phyloP scores from a whole-genome alignment of 2,797 vertebrate genomes.

The Mus minutoides region DNA sequence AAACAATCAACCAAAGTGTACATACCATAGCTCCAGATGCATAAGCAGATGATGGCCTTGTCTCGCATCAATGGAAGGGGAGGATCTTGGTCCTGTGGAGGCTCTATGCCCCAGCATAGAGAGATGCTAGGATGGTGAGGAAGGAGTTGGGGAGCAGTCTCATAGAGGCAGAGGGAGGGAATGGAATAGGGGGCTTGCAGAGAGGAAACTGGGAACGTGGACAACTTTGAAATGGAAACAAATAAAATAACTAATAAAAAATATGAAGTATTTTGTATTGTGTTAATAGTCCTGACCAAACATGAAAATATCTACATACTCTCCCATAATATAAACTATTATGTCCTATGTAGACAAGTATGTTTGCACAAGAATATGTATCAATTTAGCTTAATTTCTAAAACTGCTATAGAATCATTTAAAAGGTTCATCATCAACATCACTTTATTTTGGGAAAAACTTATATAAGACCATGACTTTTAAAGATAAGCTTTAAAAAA shows the following conservation, averaged over 20 bases:
- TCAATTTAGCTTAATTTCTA: slow-evolving; percentile 1
- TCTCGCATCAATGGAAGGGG: neutral
- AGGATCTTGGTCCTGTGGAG: neutral
- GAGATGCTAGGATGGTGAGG: neutral
- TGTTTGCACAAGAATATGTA: neutral
- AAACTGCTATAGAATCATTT: neutral
- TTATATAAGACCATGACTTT: neutral
- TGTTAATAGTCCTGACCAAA: neutral
- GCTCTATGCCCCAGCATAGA: neutral
- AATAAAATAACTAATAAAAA: neutral
- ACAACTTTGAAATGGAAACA: neutral
- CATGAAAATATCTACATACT: neutral
- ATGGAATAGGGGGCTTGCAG: neutral
- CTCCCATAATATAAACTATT: neutral
- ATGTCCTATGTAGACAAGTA: neutral
- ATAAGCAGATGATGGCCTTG: neutral
- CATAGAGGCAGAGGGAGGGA: neutral
- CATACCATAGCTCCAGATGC: neutral
- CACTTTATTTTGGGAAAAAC: neutral
- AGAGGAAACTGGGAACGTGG: neutral
- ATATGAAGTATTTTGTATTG: neutral
- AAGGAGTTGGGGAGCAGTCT: neutral
- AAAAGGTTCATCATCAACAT: neutral
- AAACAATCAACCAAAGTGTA: neutral
- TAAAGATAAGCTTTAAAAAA: neutral